A percentile compares a stretch with the other conserved stretches of the same genome.
phyloP scores from a whole-genome alignment of 2,888 invertebrate genomes.

The Teleiodes luculella region DNA sequence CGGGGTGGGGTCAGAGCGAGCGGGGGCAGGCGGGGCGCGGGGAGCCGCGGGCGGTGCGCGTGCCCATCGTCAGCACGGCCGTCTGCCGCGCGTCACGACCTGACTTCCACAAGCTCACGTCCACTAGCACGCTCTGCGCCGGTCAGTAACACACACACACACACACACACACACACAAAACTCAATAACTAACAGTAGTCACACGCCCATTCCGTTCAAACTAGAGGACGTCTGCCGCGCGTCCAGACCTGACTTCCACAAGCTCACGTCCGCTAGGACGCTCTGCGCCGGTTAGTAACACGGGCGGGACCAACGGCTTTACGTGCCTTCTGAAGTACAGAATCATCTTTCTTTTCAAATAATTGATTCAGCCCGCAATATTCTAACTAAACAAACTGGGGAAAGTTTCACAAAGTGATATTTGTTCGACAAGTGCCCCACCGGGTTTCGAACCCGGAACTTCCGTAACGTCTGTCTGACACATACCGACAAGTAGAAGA shows the following conservation, averaged over 20 bases:
- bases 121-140: constrained; percentile 80
- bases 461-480: too few species aligned
- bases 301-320: too few species aligned
- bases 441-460: too few species aligned
- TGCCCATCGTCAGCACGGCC: constrained; percentile 77
- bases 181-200: too few species aligned
- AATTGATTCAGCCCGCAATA: too few species aligned
- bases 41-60: constrained; percentile 70
- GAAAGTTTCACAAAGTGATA: too few species aligned
- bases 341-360: too few species aligned
- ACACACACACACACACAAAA: not conserved
- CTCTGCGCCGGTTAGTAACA: constrained; percentile 79
- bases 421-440: too few species aligned
- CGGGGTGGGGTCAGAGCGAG: constrained; percentile 80
- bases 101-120: constrained; percentile 67
- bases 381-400: too few species aligned
- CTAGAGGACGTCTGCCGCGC: constrained; percentile 62
- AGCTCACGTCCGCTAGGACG: constrained; percentile 73
- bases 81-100: constrained; percentile 74
- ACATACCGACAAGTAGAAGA: too few species aligned
- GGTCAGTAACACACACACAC: constrained; percentile 54
- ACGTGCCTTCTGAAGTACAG: too few species aligned
- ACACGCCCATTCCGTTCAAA: too few species aligned
- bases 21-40: constrained; percentile 58
- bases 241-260: constrained; percentile 67